Evolutionary conservation across 2,888 invertebrate species (phyloP).

Genomic region (Rotaria macrura): DNA sequence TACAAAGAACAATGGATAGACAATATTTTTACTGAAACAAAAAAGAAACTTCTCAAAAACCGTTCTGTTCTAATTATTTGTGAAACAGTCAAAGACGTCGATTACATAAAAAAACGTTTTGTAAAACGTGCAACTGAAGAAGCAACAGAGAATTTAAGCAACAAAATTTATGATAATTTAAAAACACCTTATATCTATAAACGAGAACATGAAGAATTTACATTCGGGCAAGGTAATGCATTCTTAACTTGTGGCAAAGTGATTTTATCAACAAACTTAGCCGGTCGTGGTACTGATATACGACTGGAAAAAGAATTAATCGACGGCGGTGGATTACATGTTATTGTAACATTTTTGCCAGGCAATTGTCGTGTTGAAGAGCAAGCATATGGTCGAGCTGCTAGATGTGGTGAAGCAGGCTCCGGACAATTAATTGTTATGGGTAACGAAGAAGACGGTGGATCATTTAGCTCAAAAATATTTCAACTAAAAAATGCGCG

Average conservation of each 20-base stretch:
- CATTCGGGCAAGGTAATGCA: background rate
- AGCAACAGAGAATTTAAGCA: background rate
- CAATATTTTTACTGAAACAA: background rate
- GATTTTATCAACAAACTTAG: constrained; percentile 36
- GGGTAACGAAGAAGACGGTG: background rate
- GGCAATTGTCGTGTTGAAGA: constrained; percentile 34
- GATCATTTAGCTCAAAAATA: background rate
- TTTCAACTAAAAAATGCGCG: background rate
- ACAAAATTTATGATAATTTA: background rate
- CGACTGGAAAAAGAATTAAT: constrained; percentile 18
- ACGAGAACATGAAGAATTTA: background rate
- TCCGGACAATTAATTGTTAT: constrained; percentile 32
- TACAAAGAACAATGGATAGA: background rate
- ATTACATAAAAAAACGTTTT: background rate
- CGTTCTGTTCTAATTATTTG: constrained; percentile 28
- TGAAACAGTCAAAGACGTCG: constrained; percentile 23
- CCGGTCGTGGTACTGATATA: constrained; percentile 35
- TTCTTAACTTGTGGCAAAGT: constrained; percentile 27
- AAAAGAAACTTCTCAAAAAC: background rate
- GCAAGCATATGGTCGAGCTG: constrained; percentile 35
- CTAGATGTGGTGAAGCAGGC: constrained; percentile 34
- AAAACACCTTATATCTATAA: background rate
- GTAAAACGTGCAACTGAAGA: background rate
- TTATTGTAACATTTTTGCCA: constrained; percentile 35
- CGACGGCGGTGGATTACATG: constrained; percentile 35